Evolutionary conservation across 2,113 vertebrate species (phyloP).

Genomic region (Oxyura jamaicensis): DNA sequence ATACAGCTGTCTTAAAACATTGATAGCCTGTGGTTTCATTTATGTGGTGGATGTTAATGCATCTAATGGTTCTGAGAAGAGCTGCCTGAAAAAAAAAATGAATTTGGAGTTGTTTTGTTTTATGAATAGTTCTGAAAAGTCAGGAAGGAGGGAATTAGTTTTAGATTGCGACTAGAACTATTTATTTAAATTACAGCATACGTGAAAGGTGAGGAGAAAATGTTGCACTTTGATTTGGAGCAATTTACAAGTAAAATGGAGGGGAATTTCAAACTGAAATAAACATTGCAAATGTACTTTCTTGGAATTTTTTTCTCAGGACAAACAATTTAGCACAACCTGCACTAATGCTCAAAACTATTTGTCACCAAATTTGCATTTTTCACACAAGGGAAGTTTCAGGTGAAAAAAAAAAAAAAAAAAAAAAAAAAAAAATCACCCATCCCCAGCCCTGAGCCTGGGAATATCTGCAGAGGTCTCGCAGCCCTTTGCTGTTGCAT

Average conservation of each 20-base stretch:
- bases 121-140: slow-evolving; percentile 54
- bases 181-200: slow-evolving; percentile 66
- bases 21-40: slow-evolving; percentile 75
- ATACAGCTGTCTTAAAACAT: slow-evolving; percentile 65
- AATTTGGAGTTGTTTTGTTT: slow-evolving; percentile 53
- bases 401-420: slow-evolving; percentile 45
- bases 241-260: slow-evolving; percentile 72
- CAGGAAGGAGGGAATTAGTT: slow-evolving; percentile 62
- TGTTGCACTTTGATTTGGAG: slow-evolving; percentile 59
- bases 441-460: slow-evolving; percentile 14
- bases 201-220: slow-evolving; percentile 58
- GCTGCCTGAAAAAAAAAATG: slow-evolving; percentile 59
- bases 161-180: slow-evolving; percentile 43
- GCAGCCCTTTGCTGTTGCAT: neutral
- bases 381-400: slow-evolving; percentile 55
- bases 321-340: slow-evolving; percentile 55
- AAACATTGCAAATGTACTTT: slow-evolving; percentile 72
- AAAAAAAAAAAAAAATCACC: slow-evolving; percentile 32
- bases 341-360: slow-evolving; percentile 34
- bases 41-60: slow-evolving; percentile 69
- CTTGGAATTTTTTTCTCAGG: slow-evolving; percentile 67
- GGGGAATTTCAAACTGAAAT: slow-evolving; percentile 67
- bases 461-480: slow-evolving; percentile 2
- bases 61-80: slow-evolving; percentile 53
- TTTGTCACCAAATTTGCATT: slow-evolving; percentile 69